Evolutionary conservation across 2,113 vertebrate genomes (phyloP).

Genomic region (Hippocampus barbouri): DNA sequence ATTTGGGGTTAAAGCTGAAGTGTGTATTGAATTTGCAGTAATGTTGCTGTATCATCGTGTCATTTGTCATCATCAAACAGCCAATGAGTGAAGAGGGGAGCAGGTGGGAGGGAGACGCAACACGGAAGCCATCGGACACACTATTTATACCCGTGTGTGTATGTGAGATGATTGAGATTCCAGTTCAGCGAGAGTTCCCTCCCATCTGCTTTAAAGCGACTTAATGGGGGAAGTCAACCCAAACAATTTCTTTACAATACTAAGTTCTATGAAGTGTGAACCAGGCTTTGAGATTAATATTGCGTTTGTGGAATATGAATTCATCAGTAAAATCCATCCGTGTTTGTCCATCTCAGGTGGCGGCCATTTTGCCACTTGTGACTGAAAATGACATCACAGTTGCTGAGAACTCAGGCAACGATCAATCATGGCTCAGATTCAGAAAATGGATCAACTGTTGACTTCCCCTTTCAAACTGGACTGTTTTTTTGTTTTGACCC

Average conservation of each 20-base stretch:
- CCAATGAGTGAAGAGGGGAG: conserved; percentile 33
- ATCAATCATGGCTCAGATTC: too few relatives aligned
- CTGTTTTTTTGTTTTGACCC: not conserved
- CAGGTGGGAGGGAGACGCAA: not conserved
- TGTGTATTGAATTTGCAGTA: conserved; percentile 40
- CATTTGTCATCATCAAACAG: conserved; percentile 44
- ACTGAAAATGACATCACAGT: too few relatives aligned
- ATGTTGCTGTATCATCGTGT: conserved; percentile 36
- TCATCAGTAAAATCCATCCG: too few relatives aligned
- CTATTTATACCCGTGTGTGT: not conserved
- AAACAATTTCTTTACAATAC: too few relatives aligned
- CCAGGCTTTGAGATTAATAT: too few relatives aligned
- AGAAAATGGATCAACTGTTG: too few relatives aligned
- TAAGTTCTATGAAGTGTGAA: too few relatives aligned
- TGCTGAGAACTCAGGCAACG: too few relatives aligned
- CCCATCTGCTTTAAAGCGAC: conserved; percentile 16
- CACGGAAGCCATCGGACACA: conserved; percentile 13
- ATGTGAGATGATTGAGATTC: not conserved
- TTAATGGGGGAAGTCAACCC: not conserved
- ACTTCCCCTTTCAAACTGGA: too few relatives aligned
- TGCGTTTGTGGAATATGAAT: too few relatives aligned
- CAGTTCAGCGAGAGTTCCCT: conserved; percentile 25
- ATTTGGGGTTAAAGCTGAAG: conserved; percentile 42
- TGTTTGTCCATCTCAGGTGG: too few relatives aligned
- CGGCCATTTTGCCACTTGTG: too few relatives aligned